Base-by-base conservation (phyloP, 1,140 invertebrate species). In the Marisa cornuarietis region DNA sequence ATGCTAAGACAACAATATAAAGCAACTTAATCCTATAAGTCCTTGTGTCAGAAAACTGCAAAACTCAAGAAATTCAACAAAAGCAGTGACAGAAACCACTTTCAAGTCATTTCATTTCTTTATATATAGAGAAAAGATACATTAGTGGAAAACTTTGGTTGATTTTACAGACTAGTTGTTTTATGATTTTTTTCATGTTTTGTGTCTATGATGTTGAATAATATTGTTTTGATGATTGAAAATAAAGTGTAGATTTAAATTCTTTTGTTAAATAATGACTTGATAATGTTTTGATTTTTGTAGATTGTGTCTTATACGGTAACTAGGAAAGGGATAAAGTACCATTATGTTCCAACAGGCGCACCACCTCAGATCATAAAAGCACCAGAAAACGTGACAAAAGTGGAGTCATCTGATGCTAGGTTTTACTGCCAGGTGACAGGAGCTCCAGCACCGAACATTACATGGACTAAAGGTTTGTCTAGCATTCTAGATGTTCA, bases 401-500 rank as follows among this genome's bases (percentile, higher is more conserved):
- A 97, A 79, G 91, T 98, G 79, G 97, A 98, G 91, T 96, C 96
- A 26, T 96, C 96, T 91, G 96, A 98, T 92, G 96, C 95, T 61
- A 95, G 95, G 26, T 93, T 99, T 77, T 93, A 92, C 26, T 99
- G 97, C 91, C 92, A 95, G 85, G 96, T 96, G 18, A 93, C 94
- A 52, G 97, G 97, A 62, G 96, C 97, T 4, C 97, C 97, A 22
- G 93, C 94, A 81, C 97, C 97, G 5, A 96, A 95, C 87, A 93
- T 95, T n/a, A 96, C 95, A 13, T 99, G 97, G 97, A 94, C 71
- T 62, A 86, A 83, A 87, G 84, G 86, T 88, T 71, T 74, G 82
- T 89, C 52, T 65, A 13, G 20, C 18, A 65, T 18, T 49, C 61
- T 24, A 49, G 6, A 75, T 54, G 26, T 5, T 74, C 74, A 51